Base-by-base conservation (phyloP, 2,888 invertebrate species). In the Metopia argyrocephala region DNA sequence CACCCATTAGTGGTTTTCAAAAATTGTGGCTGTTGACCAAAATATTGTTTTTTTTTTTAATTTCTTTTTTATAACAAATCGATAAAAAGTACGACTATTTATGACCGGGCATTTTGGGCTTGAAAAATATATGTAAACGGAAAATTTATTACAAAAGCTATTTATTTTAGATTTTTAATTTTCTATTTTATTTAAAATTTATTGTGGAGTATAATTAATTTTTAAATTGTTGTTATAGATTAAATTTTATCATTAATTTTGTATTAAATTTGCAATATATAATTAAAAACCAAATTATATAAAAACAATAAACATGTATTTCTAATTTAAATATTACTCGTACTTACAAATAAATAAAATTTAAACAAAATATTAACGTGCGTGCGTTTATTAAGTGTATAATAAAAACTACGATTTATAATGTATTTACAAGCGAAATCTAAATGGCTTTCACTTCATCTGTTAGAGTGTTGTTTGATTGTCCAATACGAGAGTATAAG, bases 161-260 rank as follows among this genome's bases (percentile, higher is more conserved):
- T 28, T 15, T 21, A 28, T 61, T 61, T 4, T 2, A 20, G 61
- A 48, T 76, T 64, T 76, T 62, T 76, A 56, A 48, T 69, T 48
- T 45, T 56, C 52, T 21, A 56, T 61, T 69, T 45, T 57, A 48
- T 56, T 54, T 69, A 18, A 38, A 69, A 62, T 76, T 69, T 62
- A 56, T 69, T 68, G 46, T 62, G 20, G 9, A 61, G 69, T 76
- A 31, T 69, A 69, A 1, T 62, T 76, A 76, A 56, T 56, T 76
- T 62, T 27, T 15, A 7, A 76, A 69, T 76, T 76, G 62, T 48
- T 76, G 62, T 62, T 48, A 66, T 61, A 66, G 66, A 68, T 75
- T 75, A 75, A 68, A 75, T 21, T 68, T 59, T 45, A 68, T 75
- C 75, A 69, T 69, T 76, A 69, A 76, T 76, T 62, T 69, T 52